phyloP scores from a whole-genome alignment of 1,140 invertebrate genomes.

The Eueides isabella region DNA sequence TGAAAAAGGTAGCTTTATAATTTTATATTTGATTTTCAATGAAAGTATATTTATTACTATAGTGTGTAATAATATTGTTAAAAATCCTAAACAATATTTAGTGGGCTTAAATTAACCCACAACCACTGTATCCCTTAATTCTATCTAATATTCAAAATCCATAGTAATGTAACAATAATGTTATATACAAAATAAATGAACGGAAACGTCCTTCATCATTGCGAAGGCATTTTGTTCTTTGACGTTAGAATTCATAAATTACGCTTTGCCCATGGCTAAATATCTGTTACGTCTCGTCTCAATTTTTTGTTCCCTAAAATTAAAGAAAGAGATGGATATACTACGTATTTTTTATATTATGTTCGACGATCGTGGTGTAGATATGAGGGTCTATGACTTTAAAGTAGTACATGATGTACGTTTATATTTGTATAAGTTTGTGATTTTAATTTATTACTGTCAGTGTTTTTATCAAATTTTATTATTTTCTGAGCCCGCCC shows the following conservation, averaged over 20 bases:
- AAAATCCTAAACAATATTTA: too few relatives aligned
- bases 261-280: not conserved
- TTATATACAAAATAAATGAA: not conserved
- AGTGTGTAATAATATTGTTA: too few relatives aligned
- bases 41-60: too few relatives aligned
- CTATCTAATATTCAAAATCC: not conserved
- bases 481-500: too few relatives aligned
- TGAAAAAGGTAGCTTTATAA: too few relatives aligned
- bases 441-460: not conserved
- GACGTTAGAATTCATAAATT: not conserved
- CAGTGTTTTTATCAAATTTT: too few relatives aligned
- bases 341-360: not conserved
- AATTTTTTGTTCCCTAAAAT: not conserved
- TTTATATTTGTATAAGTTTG: not conserved
- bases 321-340: constrained; percentile 1
- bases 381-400: not conserved
- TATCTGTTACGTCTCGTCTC: constrained; percentile 1
- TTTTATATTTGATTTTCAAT: too few relatives aligned
- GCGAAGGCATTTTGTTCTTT: not conserved
- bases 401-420: not conserved
- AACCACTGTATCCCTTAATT: not conserved
- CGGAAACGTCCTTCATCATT: constrained; percentile 4
- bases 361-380: not conserved
- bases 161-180: not conserved
- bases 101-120: too few relatives aligned